Evolutionary conservation across 2,888 invertebrate genomes (phyloP), one percentile per base, ranked within the genome.

Genomic region (Phaonia tiefii): DNA sequence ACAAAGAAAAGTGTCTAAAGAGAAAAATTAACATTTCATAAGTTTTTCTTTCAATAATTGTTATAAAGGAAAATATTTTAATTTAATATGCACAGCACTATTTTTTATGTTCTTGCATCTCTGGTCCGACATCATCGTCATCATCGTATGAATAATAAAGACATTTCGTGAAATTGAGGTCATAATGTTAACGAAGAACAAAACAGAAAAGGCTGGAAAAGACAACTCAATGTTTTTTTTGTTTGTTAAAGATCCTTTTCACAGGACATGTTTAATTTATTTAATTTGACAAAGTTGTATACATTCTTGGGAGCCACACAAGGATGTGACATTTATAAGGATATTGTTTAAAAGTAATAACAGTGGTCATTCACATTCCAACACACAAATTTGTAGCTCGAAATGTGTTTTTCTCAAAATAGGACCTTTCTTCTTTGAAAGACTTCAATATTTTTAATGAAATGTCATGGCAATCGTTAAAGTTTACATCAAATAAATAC

Each of bases 21-120:
- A 65, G 65, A 69, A 54, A 44, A 58, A 60, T 51, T 69, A 73
- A 69, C 42, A 75, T 65, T 76, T 73, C 31, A 56, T 44, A 75
- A 71, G 51, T 75, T 75, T 75, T 25, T 75, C 37, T 37, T 39
- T 75, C 46, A 75, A 75, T 46, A 75, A 80, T 76, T 56, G 72
- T 73, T 22, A 73, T 76, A 46, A 20, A 15, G 42, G 11, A 67
- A 63, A 63, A 42, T 20, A 26, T 31, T 37, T 44, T 75, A 60
- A 60, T 60, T 15, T 39, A 60, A 60, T 39, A 39, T 60, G n/a
- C 31, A 5, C 31, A 31, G 31, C 31, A 31, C 3, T n/a, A 11
- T 31, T 17, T 31, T 71, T 65, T 54, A 42, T 54, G 42, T 26
- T 70, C 20, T 54, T n/a, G n/a, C n/a, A n/a, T n/a, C n/a, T 42